Evolutionary conservation across 2,797 vertebrate genomes (phyloP).

Genomic region (Bothrops alternatus): DNA sequence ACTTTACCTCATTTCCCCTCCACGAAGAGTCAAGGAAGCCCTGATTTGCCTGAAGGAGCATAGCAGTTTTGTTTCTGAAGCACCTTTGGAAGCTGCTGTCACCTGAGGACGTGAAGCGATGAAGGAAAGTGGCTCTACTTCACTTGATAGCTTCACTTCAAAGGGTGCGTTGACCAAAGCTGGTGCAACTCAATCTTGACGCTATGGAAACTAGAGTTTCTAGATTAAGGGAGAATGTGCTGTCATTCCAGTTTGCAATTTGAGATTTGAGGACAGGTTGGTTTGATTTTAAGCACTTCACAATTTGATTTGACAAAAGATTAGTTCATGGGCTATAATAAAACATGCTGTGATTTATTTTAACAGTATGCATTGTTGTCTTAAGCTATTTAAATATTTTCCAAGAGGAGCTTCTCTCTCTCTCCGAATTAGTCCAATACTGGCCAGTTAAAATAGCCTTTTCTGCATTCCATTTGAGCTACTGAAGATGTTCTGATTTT

Average conservation of each 20-base stretch:
- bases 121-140: background rate
- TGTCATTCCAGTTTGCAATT: background rate
- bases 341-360: background rate
- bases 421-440: background rate
- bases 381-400: background rate
- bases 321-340: background rate
- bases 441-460: background rate
- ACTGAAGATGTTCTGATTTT: slow-evolving; percentile 50
- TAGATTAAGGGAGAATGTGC: background rate
- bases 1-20: background rate
- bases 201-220: background rate
- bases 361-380: fast-evolving
- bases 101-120: background rate
- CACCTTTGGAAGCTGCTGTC: background rate
- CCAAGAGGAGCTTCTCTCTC: background rate
- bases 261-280: background rate
- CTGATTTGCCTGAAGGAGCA: background rate
- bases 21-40: background rate
- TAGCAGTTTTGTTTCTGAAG: background rate
- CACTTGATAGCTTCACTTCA: background rate
- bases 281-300: background rate
- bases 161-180: background rate
- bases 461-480: slow-evolving; percentile 59
- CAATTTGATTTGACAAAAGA: background rate
- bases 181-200: background rate